Evolutionary conservation across 2,888 invertebrate species (phyloP), one percentile per base, ranked within the genome.

Genomic region (Sesamia inferens): DNA sequence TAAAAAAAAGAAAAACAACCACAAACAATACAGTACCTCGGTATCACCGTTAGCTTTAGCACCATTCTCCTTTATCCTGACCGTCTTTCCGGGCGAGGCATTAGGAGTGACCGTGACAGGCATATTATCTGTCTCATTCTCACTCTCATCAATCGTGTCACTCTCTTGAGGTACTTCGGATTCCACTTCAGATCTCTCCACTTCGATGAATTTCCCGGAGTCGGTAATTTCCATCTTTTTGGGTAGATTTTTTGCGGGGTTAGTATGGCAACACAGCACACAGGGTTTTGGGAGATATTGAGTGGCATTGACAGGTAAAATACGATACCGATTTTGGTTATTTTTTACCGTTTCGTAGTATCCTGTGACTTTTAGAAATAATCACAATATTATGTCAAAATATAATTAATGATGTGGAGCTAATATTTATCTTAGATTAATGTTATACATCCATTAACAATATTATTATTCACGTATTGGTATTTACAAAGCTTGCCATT

Each of bases 181-280:
- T 14, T 92, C 91, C 62, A 86, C 87, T 5, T 93, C 93, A 1
- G 75, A 86, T 44, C 93, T 91, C 82, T 96, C 96, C 68, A 96
- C 94, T 92, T 96, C 96, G 90, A 96, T 95, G 94, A 96, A 96
- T 89, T 96, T 96, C 22, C 96, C 96, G 81, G 95, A 94, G 85
- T 95, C 94, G 61, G 96, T 96, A 90, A 96, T 85, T 95, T 96
- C 96, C 82, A 96, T 96, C 96, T 96, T 95, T 89, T 91, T 89
- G 86, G 92, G 89, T 90, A 89, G 90, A 87, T 87, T 84, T 84
- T 83, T 82, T 88, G 88, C 64, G 63, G 74, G 89, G 94, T 95
- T 95, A 95, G 95, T 94, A 86, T 90, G 90, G 91, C 88, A 92
- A 93, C 93, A 94, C 93, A 78, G 75, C 91, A 92, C 89, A 90